Evolutionary conservation across 2,113 vertebrate species (phyloP).

Genomic region (Panurus biarmicus): DNA sequence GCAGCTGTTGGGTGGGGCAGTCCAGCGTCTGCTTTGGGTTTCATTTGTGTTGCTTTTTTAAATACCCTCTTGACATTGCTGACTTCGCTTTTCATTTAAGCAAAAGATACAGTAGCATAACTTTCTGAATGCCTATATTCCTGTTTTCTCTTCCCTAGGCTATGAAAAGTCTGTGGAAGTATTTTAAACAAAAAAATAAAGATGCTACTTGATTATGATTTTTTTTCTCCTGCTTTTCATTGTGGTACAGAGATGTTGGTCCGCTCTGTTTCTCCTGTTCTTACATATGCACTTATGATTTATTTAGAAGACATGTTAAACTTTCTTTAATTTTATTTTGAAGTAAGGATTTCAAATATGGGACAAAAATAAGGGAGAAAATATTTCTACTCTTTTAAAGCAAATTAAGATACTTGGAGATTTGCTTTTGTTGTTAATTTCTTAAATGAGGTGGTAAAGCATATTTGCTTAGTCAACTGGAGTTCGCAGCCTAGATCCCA

Average conservation of each 20-base stretch:
- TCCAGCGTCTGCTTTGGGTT: slow-evolving; percentile 29
- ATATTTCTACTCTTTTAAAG: neutral
- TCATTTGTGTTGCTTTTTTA: slow-evolving; percentile 5
- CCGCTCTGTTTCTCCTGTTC: neutral
- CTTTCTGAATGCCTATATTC: slow-evolving; percentile 24
- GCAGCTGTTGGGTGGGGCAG: slow-evolving; percentile 67
- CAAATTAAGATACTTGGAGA: neutral
- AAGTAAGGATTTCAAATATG: neutral
- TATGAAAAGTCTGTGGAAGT: neutral
- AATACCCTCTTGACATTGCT: slow-evolving; percentile 33
- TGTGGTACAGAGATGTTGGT: neutral
- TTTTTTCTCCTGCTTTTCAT: neutral
- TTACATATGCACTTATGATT: neutral
- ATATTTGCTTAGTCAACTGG: slow-evolving; percentile 2
- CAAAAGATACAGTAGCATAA: neutral
- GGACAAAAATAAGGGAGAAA: neutral
- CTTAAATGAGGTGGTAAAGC: neutral
- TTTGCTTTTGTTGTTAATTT: neutral
- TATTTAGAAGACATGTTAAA: slow-evolving; percentile 4
- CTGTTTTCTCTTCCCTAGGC: neutral
- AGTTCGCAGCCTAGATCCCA: slow-evolving; percentile 17
- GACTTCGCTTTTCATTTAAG: slow-evolving; percentile 25
- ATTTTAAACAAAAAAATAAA: neutral
- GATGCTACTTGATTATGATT: neutral
- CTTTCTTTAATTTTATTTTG: neutral